Base-by-base conservation (phyloP, 2,888 invertebrate genomes). In the Teinopalpus imperialis region DNA sequence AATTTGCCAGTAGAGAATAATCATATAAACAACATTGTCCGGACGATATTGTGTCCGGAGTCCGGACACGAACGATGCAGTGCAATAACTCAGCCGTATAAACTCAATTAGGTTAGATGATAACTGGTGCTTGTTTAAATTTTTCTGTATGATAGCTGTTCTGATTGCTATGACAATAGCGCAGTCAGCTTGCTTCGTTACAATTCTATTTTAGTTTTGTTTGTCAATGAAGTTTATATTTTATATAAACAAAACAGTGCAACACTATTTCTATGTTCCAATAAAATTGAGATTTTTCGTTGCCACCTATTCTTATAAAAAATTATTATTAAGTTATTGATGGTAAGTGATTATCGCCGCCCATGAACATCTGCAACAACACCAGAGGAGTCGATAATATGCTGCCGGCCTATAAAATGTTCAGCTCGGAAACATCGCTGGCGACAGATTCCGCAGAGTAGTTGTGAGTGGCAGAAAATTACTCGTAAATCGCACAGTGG, bases 101-200 rank as follows among this genome's bases (percentile, higher is more conserved):
- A 26, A 26, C 10, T n/a, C 32, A 26, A 42, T 42, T n/a, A 12
- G 16, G 3, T 42, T 42, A 42, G 18, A 12, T 24, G 26, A 32
- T 34, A 20, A 30, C 20, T 20, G 6, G 10, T n/a, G 32, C 7
- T 4, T 3, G 13, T 26, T 18, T 8, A 1, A n/a, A 18, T 24
- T 16, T 41, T 31, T 24, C 1, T 41, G 20, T 18, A 14, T n/a
- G 1, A 41, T 26, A 24, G 7, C 16, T 8, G 16, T 10, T 20
- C n/a, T 30, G 13, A 41, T 41, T 23, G 9, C 4, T 14, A 31
- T 14, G 16, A 30, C 16, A 9, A 16, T 30, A 29, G 13, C 3
- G 2, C 4, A 1, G 24, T 26, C 16, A 26, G 16, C 16, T 16
- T 16, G 16, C 16, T 16, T 2, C 16, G 16, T 16, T n/a, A n/a